Percentiles rank a stretch among this genome's conserved stretches.
These are phyloP conservation scores for Catalaphyllia jardinei DNA, from an alignment of 64 coral and sea anemone genomes.

Conservation along the genomic window DNA sequence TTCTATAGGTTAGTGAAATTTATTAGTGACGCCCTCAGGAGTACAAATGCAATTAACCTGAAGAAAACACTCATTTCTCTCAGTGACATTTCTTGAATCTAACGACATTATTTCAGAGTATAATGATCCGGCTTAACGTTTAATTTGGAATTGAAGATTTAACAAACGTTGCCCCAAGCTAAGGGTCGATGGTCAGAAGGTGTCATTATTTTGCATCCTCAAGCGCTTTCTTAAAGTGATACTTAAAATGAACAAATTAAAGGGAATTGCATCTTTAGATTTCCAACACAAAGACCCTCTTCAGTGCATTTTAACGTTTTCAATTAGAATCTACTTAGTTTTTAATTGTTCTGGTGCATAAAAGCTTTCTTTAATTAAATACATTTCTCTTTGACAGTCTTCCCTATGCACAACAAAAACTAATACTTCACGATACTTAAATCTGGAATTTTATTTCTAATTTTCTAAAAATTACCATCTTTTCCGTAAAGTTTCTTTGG, in stretches of 20 bases:
- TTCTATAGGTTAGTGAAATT: no score
- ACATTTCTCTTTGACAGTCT: neutral
- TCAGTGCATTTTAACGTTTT: neutral
- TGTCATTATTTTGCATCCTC: neutral
- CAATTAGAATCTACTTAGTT: neutral
- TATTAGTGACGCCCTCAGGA: no score
- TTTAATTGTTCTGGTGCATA: neutral
- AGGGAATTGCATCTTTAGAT: neutral
- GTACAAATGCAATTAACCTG: no score
- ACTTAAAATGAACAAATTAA: neutral
- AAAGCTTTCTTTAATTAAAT: neutral
- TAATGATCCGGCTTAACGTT: no score
- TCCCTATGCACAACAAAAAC: no score
- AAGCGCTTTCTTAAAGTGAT: neutral
- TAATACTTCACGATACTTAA: neutral
- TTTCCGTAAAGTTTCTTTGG: no score
- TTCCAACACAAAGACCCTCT: neutral
- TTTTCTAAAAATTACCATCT: neutral
- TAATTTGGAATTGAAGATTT: neutral
- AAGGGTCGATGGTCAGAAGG: neutral
- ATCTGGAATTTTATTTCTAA: neutral
- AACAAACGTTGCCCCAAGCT: neutral
- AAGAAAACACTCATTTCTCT: no score
- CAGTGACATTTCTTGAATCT: no score
- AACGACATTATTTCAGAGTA: no score